A percentile compares a stretch with the other conserved stretches of the same genome.
Evolutionary conservation across 1,140 invertebrate genomes (phyloP).

Genomic region (Ceratitis capitata): DNA sequence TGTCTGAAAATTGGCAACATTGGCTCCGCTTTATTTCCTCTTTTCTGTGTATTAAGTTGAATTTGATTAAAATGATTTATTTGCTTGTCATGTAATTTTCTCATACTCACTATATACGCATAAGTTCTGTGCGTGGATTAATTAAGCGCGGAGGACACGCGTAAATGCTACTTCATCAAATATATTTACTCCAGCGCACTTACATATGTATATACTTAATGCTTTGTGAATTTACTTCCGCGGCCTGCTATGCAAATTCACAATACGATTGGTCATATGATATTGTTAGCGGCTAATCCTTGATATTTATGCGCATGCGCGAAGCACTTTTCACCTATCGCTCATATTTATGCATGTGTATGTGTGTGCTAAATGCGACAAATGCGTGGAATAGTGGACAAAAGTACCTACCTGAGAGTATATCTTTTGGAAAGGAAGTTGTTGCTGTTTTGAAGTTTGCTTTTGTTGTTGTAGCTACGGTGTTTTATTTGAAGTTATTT

Average conservation of each 20-base stretch:
- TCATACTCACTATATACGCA: neutral
- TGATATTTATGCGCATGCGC: slow-evolving; percentile 24
- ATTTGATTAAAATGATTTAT: neutral
- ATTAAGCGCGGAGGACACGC: neutral
- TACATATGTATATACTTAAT: neutral
- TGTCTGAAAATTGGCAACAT: too few relatives aligned
- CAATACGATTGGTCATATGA: neutral
- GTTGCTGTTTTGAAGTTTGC: too few relatives aligned
- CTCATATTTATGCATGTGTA: neutral
- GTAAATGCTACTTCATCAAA: neutral
- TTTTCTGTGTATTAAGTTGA: neutral
- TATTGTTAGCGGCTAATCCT: neutral
- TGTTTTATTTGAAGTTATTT: neutral
- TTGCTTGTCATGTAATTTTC: neutral
- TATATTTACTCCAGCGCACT: neutral
- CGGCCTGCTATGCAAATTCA: neutral
- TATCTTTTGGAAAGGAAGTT: neutral
- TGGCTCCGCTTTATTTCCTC: neutral
- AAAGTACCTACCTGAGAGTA: neutral
- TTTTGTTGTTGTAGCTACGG: neutral
- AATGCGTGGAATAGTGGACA: neutral
- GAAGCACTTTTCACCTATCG: neutral
- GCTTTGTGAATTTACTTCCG: neutral
- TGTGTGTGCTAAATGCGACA: neutral
- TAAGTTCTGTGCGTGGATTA: neutral